Evolutionary conservation across 2,888 invertebrate genomes (phyloP), one percentile per base, ranked within the genome.

Genomic region (Sinotaia quadrata): DNA sequence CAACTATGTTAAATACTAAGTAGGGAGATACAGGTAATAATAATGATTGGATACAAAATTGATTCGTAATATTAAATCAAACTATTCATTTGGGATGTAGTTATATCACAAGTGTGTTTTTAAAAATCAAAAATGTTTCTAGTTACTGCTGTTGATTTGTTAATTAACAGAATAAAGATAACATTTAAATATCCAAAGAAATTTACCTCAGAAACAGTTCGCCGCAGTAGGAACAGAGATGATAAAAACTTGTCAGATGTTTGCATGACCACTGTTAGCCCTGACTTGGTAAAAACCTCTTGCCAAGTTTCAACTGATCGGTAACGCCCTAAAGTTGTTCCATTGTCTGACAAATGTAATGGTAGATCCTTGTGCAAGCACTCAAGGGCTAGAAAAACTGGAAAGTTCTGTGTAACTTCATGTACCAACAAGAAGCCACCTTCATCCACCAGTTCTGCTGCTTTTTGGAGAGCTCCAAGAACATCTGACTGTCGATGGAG

Each of bases 171-270:
- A n/a, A n/a, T n/a, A n/a, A n/a, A n/a, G n/a, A n/a, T n/a, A n/a
- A n/a, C n/a, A n/a, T n/a, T n/a, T n/a, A n/a, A n/a, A n/a, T n/a
- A n/a, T n/a, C n/a, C n/a, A n/a, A n/a, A n/a, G n/a, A n/a, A 15
- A 18, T 4, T 47, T 47, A 47, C 47, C 47, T 47, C 47, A 7
- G 47, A 21, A 18, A 47, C 47, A 21, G 41, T 10, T 0, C 12
- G 58, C 3, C 72, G 57, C 67, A 94, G 89, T 75, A 96, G 89
- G 65, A 93, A 87, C 34, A 87, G 54, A 0, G 85, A 80, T 27
- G 84, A 83, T 34, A 87, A 67, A 78, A 93, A 92, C 44, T 91
- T 91, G 67, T 93, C 91, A 10, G 89, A 88, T 89, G 94, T 93
- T 81, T 91, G 91, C 41, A 91, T 91, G 0, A 93, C 89, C 0